Percentiles rank a stretch among this genome's conserved stretches.
Conservation (phyloP, 2,888 invertebrate genomes). For the Coecobrya sp. region DNA sequence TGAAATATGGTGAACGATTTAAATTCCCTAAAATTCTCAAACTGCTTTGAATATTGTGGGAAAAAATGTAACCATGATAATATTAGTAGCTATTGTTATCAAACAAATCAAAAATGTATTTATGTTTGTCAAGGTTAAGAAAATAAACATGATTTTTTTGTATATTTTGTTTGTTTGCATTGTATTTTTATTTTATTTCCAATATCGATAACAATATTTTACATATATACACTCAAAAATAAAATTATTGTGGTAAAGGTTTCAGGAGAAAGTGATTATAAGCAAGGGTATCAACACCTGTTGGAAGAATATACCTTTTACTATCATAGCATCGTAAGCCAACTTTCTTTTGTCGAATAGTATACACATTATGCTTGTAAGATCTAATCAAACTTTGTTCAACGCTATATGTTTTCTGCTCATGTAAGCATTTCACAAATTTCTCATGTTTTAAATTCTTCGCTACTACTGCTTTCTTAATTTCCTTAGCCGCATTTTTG, state of each 20-base stretch:
- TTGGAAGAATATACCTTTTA: slow-evolving; percentile 71
- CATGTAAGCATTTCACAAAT: slow-evolving; percentile 28
- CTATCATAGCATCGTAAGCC: slow-evolving; percentile 74
- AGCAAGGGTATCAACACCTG: slow-evolving; percentile 77
- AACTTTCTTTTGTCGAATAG: slow-evolving; percentile 46
- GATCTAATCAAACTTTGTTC: slow-evolving; percentile 63
- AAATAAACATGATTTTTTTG: background rate
- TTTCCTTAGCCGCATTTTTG: slow-evolving; percentile 80
- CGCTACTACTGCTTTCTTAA: slow-evolving; percentile 63
- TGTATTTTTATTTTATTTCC: background rate
- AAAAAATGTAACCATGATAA: background rate
- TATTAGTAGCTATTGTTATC: background rate
- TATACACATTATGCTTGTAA: slow-evolving; percentile 61
- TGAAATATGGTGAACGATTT: background rate
- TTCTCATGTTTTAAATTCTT: slow-evolving; percentile 5
- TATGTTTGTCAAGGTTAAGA: background rate
- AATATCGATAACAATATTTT: background rate
- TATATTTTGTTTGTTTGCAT: background rate
- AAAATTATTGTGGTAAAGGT: background rate
- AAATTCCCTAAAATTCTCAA: background rate
- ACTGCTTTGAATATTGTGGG: background rate
- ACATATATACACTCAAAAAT: background rate
- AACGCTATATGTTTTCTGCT: slow-evolving; percentile 42
- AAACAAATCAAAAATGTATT: background rate
- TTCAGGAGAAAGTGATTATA: slow-evolving; percentile 28